phyloP scores from a whole-genome alignment of 2,113 vertebrate species.

The Erythrocebus patas region DNA sequence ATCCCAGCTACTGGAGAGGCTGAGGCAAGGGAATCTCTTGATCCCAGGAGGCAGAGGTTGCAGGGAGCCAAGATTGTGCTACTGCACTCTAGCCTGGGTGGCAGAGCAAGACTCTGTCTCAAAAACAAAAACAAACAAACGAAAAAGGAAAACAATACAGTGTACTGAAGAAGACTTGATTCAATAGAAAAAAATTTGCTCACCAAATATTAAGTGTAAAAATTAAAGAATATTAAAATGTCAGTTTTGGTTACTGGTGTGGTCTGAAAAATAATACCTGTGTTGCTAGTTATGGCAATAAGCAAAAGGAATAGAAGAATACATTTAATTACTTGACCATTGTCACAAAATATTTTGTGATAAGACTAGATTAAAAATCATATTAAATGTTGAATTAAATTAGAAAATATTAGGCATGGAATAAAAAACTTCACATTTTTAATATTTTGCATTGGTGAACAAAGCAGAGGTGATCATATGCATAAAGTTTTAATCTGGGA shows the following conservation, averaged over 20 bases:
- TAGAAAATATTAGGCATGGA: constrained; percentile 51
- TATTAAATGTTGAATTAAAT: constrained; percentile 64
- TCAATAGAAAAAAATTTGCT: neutral
- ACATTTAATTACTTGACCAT: constrained; percentile 64
- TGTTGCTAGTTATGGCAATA: constrained; percentile 53
- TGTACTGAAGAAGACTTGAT: neutral
- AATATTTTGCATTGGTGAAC: constrained; percentile 57
- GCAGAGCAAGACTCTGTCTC: too few species aligned
- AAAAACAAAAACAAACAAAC: too few species aligned
- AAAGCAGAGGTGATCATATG: neutral
- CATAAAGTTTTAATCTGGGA: neutral
- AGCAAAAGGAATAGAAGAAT: constrained; percentile 52
- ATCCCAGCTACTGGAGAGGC: too few species aligned
- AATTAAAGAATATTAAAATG: constrained; percentile 67
- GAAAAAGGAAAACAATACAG: neutral
- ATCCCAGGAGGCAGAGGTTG: too few species aligned
- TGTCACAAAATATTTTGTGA: constrained; percentile 58
- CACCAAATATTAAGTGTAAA: constrained; percentile 50
- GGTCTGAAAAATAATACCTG: constrained; percentile 67
- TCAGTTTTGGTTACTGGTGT: constrained; percentile 69
- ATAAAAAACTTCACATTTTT: constrained; percentile 37
- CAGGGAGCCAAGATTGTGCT: too few species aligned
- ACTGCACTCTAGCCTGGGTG: too few species aligned
- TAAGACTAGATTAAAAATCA: constrained; percentile 64
- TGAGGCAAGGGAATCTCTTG: too few species aligned